phyloP scores from a whole-genome alignment of 2,113 vertebrate genomes.

The Atractosteus spatula region DNA sequence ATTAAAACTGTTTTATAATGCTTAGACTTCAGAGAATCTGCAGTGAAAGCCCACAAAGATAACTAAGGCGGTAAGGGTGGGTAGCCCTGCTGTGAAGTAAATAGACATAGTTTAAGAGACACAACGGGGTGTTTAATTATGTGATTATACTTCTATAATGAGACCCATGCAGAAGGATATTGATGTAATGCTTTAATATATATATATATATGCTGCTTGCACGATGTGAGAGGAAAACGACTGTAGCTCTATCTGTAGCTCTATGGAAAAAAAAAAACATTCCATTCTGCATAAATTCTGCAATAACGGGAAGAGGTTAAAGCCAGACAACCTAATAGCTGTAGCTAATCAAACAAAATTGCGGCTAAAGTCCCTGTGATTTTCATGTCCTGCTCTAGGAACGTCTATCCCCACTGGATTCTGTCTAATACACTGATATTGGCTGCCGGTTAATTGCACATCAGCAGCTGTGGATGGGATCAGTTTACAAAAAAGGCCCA shows the following conservation, averaged over 20 bases:
- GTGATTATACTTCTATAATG: not conserved
- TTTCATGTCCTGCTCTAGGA: not conserved
- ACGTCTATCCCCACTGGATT: not conserved
- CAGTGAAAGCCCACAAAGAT: too few relatives aligned
- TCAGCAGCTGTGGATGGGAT: not conserved
- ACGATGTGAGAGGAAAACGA: not conserved
- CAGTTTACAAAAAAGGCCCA: constrained; percentile 9
- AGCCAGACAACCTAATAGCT: too few relatives aligned
- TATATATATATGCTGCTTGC: too few relatives aligned
- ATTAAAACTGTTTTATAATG: too few relatives aligned
- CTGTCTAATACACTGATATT: not conserved
- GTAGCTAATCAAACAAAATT: too few relatives aligned
- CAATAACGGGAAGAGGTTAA: too few relatives aligned
- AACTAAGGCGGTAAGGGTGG: too few relatives aligned
- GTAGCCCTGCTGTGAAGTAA: not conserved
- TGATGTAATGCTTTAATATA: not conserved
- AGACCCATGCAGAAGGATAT: not conserved
- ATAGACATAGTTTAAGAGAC: not conserved
- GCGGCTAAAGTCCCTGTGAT: too few relatives aligned
- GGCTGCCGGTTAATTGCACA: not conserved
- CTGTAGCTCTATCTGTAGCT: too few relatives aligned
- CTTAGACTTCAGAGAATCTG: too few relatives aligned
- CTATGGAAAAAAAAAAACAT: too few relatives aligned
- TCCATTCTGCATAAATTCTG: too few relatives aligned
- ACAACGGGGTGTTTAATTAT: constrained; percentile 6